Evolutionary conservation across 2,113 vertebrate genomes (phyloP).

Genomic region (Phalacrocorax aristotelis): DNA sequence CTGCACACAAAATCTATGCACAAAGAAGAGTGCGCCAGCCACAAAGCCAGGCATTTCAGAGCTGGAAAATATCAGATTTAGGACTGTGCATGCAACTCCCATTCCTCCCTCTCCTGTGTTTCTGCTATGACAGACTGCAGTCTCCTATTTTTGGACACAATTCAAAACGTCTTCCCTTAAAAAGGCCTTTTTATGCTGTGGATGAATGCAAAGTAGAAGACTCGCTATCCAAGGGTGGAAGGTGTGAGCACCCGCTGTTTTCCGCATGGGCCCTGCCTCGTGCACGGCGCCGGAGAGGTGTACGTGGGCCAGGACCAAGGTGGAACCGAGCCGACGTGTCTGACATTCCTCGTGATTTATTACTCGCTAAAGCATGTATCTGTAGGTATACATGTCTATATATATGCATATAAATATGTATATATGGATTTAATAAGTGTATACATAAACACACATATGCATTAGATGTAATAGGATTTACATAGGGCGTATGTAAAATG

Average conservation of each 20-base stretch:
- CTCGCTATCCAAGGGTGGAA: neutral
- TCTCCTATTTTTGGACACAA: neutral
- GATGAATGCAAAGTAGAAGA: neutral
- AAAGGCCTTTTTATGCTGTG: neutral
- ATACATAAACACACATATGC: accelerated
- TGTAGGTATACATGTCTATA: no score
- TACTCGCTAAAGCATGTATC: accelerated
- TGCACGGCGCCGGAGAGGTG: neutral
- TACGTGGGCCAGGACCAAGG: no score
- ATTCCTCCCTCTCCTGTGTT: neutral
- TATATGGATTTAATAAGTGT: neutral
- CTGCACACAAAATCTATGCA: accelerated
- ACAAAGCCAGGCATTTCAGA: neutral
- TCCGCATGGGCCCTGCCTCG: neutral
- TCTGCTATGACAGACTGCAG: neutral
- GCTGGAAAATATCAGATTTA: neutral
- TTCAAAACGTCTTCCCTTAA: neutral
- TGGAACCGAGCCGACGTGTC: neutral
- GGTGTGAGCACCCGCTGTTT: neutral
- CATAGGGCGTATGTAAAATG: accelerated
- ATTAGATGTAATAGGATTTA: neutral
- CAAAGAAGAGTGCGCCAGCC: neutral
- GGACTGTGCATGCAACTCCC: neutral
- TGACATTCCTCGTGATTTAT: accelerated
- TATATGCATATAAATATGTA: accelerated